phyloP scores from a whole-genome alignment of 2,113 vertebrate species.

The Synchiropus splendidus region DNA sequence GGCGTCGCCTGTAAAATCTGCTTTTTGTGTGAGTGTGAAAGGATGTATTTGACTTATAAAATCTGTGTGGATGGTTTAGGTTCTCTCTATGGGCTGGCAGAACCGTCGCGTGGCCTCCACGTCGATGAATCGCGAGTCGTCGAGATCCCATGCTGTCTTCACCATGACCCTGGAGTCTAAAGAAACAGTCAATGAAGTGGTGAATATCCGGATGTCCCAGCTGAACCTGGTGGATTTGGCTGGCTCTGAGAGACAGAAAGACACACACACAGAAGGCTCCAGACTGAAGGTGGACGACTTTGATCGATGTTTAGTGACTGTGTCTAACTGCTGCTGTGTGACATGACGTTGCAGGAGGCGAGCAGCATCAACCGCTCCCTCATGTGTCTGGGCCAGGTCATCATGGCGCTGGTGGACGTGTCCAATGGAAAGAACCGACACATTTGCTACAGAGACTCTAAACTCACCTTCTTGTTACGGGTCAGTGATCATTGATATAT shows the following conservation, averaged over 20 bases:
- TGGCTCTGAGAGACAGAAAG: slow-evolving; percentile 90
- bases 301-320: not conserved
- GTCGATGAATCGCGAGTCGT: slow-evolving; percentile 96
- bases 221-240: slow-evolving; percentile 93
- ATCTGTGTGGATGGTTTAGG: slow-evolving; percentile 57
- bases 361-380: slow-evolving; percentile 92
- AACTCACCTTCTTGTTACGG: slow-evolving; percentile 88
- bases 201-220: slow-evolving; percentile 86
- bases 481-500: slow-evolving; percentile 44
- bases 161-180: slow-evolving; percentile 89
- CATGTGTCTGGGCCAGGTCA: slow-evolving; percentile 90
- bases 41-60: too few species aligned
- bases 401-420: slow-evolving; percentile 88
- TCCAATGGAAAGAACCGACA: slow-evolving; percentile 88
- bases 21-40: too few species aligned
- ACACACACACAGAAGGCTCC: slow-evolving; percentile 83
- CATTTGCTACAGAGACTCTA: slow-evolving; percentile 90
- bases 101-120: slow-evolving; percentile 90
- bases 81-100: slow-evolving; percentile 86
- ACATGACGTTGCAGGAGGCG: slow-evolving; percentile 75
- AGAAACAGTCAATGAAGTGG: slow-evolving; percentile 76
- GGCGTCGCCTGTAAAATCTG: too few species aligned
- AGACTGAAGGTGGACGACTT: slow-evolving; percentile 76
- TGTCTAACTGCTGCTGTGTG: slow-evolving; percentile 4
- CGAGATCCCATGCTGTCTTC: slow-evolving; percentile 91